A percentile compares a stretch with the other conserved stretches of the same genome.
phyloP scores from a whole-genome alignment of 30 jellyfish, hydroid and myxozoan species.

The Hydractinia echinata region DNA sequence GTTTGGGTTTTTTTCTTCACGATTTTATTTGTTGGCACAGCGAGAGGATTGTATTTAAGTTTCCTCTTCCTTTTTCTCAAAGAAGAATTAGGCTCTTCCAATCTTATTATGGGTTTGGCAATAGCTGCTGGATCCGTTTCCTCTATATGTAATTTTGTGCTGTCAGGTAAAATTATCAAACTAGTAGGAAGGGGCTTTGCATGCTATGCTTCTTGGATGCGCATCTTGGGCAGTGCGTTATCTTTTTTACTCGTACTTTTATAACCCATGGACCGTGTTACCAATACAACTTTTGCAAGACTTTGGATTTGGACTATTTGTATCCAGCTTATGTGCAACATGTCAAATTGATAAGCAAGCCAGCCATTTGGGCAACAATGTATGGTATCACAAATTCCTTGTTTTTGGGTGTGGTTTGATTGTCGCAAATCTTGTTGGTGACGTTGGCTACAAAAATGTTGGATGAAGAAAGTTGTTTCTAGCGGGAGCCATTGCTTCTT shows the following conservation, averaged over 20 bases:
- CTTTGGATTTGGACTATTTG: constrained; percentile 57
- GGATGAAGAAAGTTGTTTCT: constrained; percentile 50
- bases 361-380: constrained; percentile 52
- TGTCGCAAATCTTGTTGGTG: constrained; percentile 50
- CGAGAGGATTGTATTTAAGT: constrained; percentile 55
- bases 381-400: constrained; percentile 50
- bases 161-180: constrained; percentile 40
- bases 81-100: constrained; percentile 25
- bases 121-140: constrained; percentile 63
- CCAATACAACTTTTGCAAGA: constrained; percentile 65
- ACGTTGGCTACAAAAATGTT: constrained; percentile 39
- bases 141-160: constrained; percentile 52
- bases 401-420: constrained; percentile 56
- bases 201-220: constrained; percentile 42
- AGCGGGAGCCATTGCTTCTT: not conserved
- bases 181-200: constrained; percentile 42
- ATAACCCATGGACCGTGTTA: constrained; percentile 56
- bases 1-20: constrained; percentile 57
- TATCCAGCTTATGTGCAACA: constrained; percentile 64
- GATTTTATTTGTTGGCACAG: constrained; percentile 49
- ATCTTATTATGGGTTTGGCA: constrained; percentile 67
- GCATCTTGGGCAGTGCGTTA: constrained; percentile 40
- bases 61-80: constrained; percentile 49
- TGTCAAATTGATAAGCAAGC: constrained; percentile 37
- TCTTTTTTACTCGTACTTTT: constrained; percentile 39